These are phyloP conservation scores for Thaumatotibia leucotreta DNA, from an alignment of 1,140 invertebrate genomes.

Conservation along the genomic window DNA sequence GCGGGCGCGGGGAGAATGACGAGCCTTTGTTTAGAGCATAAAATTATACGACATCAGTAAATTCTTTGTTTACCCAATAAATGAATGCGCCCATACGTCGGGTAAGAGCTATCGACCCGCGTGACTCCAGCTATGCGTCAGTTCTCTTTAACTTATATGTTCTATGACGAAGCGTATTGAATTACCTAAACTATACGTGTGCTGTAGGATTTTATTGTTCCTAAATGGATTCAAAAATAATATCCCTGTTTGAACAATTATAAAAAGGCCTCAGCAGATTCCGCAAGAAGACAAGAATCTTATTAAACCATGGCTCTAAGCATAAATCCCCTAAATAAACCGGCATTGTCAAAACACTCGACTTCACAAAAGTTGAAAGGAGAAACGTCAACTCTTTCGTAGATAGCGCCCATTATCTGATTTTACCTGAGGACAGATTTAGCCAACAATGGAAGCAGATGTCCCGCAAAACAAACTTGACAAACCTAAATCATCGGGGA, in stretches of 20 bases:
- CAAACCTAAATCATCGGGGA: constrained; percentile 55
- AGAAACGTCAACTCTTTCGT: constrained; percentile 65
- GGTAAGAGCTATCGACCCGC: constrained; percentile 29
- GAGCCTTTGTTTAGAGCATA: constrained; percentile 72
- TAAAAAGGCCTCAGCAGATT: not conserved
- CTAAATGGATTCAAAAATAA: not conserved
- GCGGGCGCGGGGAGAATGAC: constrained; percentile 29
- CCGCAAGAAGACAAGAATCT: constrained; percentile 20
- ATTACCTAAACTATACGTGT: not conserved
- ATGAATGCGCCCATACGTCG: constrained; percentile 45
- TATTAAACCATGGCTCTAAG: constrained; percentile 26
- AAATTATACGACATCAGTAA: constrained; percentile 74
- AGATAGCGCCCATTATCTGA: constrained; percentile 68
- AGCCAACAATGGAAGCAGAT: constrained; percentile 63
- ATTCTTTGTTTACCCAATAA: constrained; percentile 69
- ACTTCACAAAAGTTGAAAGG: constrained; percentile 57
- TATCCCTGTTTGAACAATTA: not conserved
- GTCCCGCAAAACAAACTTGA: constrained; percentile 70
- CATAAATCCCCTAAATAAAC: constrained; percentile 54
- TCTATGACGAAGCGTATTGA: not conserved
- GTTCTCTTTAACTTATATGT: not conserved
- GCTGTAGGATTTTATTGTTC: not conserved
- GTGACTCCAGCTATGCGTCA: constrained; percentile 28
- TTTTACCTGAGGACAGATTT: constrained; percentile 58
- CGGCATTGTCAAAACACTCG: constrained; percentile 66